Base-by-base conservation (phyloP, 2,888 invertebrate species). In the Mactromeris polynyma region DNA sequence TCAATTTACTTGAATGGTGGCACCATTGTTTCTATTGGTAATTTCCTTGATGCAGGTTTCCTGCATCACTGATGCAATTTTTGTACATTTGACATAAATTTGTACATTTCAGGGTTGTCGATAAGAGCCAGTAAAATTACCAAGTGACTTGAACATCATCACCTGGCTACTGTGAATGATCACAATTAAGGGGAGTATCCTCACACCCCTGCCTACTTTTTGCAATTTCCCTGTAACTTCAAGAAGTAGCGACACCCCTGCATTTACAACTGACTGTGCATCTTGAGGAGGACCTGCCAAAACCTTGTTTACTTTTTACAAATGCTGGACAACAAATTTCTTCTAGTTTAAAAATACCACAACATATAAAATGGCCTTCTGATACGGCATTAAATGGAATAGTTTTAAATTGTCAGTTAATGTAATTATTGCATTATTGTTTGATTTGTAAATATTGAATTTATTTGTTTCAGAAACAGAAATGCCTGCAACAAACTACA, bases 401-500 rank as follows among this genome's bases (percentile, higher is more conserved):
- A 51, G 3, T 58, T n/a, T 0, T 19, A 26, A 58, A 58, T 6
- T 17, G 3, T 19, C 19, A n/a, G 21, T 14, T n/a, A n/a, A 58
- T n/a, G 0, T 58, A n/a, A n/a, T n/a, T 58, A n/a, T 58, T n/a
- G 2, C n/a, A 58, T 2, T 58, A 9, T 42, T 42, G 14, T 1
- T 14, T n/a, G 19, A 4, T 58, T 58, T 58, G n/a, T n/a, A n/a
- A 4, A 58, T 14, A 19, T 14, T 58, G 7, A 19, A 19, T 58
- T 21, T 58, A 19, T 64, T 64, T 64, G 9, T 26, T 79, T 26
- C 26, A 79, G 26, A 2, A 26, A n/a, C 31, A 31, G 73, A 2
- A 11, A 93, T 93, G 93, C 93, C 93, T 42, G 88, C 90, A 19
- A 91, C 93, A 80, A 87, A 92, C 79, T 91, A 85, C 42, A 86